These are phyloP conservation scores for Microdon myrmicae DNA, from an alignment of 2,888 invertebrate genomes.

Conservation along the genomic window DNA sequence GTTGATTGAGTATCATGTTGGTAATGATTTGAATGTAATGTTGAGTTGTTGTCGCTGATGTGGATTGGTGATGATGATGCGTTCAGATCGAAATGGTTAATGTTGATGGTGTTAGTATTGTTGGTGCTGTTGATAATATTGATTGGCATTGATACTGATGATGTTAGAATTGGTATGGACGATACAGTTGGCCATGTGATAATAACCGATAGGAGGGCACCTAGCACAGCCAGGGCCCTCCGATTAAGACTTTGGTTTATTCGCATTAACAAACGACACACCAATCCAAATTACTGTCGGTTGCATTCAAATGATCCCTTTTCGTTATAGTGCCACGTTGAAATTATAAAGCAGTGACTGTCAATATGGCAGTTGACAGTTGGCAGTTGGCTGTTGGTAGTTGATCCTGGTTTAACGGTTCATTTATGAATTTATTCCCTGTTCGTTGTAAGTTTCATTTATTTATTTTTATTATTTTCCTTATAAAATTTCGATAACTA, in stretches of 20 bases:
- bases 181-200: conserved; percentile 63
- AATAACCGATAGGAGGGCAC: conserved; percentile 67
- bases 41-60: conserved; percentile 15
- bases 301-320: conserved; percentile 50
- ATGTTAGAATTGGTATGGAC: conserved; percentile 61
- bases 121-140: conserved; percentile 11
- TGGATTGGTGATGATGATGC: not conserved
- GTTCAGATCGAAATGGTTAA: no score
- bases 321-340: no score
- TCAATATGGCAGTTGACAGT: no score
- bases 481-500: no score
- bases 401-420: no score
- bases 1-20: not conserved
- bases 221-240: conserved; percentile 68
- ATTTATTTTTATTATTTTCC: no score
- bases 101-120: conserved; percentile 9
- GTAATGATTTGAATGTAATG: conserved; percentile 1
- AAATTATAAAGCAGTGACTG: no score
- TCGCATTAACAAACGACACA: conserved; percentile 63
- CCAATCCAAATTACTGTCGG: conserved; percentile 39
- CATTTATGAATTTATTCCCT: no score
- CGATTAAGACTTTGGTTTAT: conserved; percentile 64
- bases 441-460: no score
- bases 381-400: no score
- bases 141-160: conserved; percentile 18